phyloP scores from a whole-genome alignment of 2,113 vertebrate species.

The Ginglymostoma cirratum region DNA sequence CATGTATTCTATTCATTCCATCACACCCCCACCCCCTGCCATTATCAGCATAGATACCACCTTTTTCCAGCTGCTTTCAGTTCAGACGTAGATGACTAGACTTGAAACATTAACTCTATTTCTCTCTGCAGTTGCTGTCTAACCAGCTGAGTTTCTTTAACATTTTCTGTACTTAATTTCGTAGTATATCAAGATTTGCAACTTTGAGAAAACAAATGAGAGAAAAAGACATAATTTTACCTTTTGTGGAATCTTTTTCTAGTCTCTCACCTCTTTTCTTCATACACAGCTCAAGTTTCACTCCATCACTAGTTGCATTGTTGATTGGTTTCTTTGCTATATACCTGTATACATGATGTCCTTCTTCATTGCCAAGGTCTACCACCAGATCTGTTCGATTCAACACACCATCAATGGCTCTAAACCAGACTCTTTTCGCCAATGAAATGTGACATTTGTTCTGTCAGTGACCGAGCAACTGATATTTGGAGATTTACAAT shows the following conservation, averaged over 20 bases:
- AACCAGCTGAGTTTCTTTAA: no score
- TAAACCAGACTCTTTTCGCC: neutral
- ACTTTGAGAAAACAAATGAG: neutral
- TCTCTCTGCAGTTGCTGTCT: no score
- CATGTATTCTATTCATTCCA: no score
- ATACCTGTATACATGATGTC: neutral
- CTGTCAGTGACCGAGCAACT: neutral
- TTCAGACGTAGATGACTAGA: no score
- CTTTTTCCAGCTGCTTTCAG: no score
- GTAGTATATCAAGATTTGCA: neutral
- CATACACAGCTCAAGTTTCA: neutral
- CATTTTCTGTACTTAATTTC: neutral
- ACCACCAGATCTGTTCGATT: neutral
- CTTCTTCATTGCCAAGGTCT: neutral
- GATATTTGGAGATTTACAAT: neutral
- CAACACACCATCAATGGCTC: neutral
- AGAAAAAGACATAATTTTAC: neutral
- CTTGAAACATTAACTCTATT: no score
- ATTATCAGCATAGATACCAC: no score
- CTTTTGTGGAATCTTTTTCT: neutral
- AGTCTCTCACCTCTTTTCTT: neutral
- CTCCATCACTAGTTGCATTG: neutral
- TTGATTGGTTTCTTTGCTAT: neutral
- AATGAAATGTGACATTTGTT: constrained; percentile 19
- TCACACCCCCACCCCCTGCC: no score